Evolutionary conservation across 1,140 invertebrate species (phyloP), one percentile per base, ranked within the genome.

Genomic region (Copidosoma floridanum): DNA sequence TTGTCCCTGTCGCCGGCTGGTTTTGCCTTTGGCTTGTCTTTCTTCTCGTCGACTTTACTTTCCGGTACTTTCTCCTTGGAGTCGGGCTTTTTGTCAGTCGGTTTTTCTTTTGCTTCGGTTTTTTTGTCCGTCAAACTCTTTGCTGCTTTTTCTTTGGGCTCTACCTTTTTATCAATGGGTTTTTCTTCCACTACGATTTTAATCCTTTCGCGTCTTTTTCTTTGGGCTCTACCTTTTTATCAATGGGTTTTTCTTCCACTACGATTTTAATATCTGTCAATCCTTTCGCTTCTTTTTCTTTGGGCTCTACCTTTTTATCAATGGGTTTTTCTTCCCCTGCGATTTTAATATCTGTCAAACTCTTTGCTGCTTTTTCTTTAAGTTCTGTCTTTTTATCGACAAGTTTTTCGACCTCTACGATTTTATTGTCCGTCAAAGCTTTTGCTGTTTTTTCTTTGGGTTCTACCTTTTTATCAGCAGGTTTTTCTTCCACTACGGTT

Each of bases 321-420:
- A 27, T 44, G 12, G 0, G 18, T 12, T 20, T 50, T n/a, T 38
- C 20, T 51, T 29, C 44, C 12, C 1, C 18, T 21, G 21, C 11
- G 14, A 1, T n/a, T 10, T n/a, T n/a, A n/a, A n/a, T n/a, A n/a
- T n/a, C n/a, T n/a, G n/a, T n/a, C n/a, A n/a, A n/a, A n/a, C 32
- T n/a, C 6, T 7, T 11, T 6, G 21, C 23, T 32, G 35, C 18
- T 38, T 57, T 37, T 11, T 61, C 32, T 26, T n/a, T n/a, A n/a
- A n/a, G n/a, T n/a, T n/a, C n/a, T n/a, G n/a, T n/a, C n/a, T n/a
- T n/a, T n/a, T n/a, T n/a, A n/a, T n/a, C n/a, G n/a, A n/a, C n/a
- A n/a, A n/a, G n/a, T n/a, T 48, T 54, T 16, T 55, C 55, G n/a
- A n/a, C n/a, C 26, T 38, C 44, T n/a, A 16, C 41, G 14, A 18